Base-by-base conservation (phyloP, 53 echinoderm and acorn worm genomes). In the Arbacia lixula region DNA sequence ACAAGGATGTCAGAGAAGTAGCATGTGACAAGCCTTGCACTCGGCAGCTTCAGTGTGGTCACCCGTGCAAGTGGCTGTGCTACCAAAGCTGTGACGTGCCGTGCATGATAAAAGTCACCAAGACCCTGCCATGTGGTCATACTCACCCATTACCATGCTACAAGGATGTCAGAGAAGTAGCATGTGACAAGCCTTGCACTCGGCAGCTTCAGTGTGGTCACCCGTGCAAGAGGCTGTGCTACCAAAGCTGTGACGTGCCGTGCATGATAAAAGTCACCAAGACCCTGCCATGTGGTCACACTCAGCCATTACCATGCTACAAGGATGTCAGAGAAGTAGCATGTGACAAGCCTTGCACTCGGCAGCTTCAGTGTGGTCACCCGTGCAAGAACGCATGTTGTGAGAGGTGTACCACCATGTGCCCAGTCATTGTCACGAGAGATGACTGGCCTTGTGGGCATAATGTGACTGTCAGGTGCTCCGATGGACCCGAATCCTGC, bases 331-430 rank as follows among this genome's bases (percentile, higher is more conserved):
- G 52, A 31, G 68, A 83, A 20, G 61, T 92, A 2, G 14, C 12
- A 26, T 96, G 96, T 56, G 21, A 52, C 36, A 55, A 65, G 35
- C 60, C 49, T 12, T 93, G 93, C 38, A 21, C 16, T 1, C 51
- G 71, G 25, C 58, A 66, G 25, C 77, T 91, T 17, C 43, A 66
- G 12, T 96, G 96, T 69, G 90, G 90, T 29, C 96, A 96, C 66
- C 56, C 3, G 30, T 93, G 93, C 61, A 83, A 36, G 5, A 28
- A 80, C 76, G 79, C 28, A 57, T 95, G 95, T 83, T 66, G 64
- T 22, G 68, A 85, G 29, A n/a, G 24, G 0, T 95, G 95, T 52
- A 53, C 88, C 5, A 32, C 53, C 39, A 32, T 24, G 12, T 96
- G 96, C 74, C 67, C 29, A 35, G 83, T 84, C 33, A 31, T 72